Base-by-base conservation (phyloP, 2,797 vertebrate species). In the Picus viridis region DNA sequence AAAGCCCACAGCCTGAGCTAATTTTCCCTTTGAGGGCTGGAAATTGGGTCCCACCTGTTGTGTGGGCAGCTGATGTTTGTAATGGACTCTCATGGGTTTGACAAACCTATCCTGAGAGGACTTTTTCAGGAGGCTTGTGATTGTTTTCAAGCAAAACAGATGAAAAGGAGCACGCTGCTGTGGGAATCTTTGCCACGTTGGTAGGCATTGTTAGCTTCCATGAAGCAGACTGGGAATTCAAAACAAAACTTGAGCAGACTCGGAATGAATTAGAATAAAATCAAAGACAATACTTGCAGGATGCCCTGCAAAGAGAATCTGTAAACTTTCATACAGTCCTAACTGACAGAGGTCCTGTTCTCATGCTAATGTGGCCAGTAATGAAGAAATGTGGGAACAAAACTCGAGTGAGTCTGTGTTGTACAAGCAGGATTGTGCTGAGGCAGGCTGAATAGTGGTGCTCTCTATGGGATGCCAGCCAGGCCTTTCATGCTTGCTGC, bases 221-320 rank as follows among this genome's bases (percentile, higher is more conserved):
- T 74, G 68, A 67, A 68, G 56, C 73, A 94, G 83, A 65, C 29
- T 69, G 90, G 43, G n/a, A 94, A 83, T 94, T 86, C 54, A 70
- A 89, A 92, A 61, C 43, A 88, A 56, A 92, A 91, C 83, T 91
- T 69, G 36, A 76, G 30, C 26, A 83, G 87, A 56, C 32, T 63
- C 15, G 22, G 90, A 94, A 96, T 92, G 89, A 91, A 95, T 91
- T 87, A 94, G 90, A 91, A 88, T 94, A 83, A 90, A 95, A 90
- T 92, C 39, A 70, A 92, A 93, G 84, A 86, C 43, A 89, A 57
- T n/a, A 47, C 32, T 89, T 82, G 30, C 26, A 49, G 41, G 63
- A 92, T 88, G 65, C 61, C 61, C 65, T 81, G 47, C 71, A 80
- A 92, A 68, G 69, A 82, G 78, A 92, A 68, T 47, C 74, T 62